phyloP scores from a whole-genome alignment of 1,140 invertebrate species.

The Ceratosolen fusciceps region DNA sequence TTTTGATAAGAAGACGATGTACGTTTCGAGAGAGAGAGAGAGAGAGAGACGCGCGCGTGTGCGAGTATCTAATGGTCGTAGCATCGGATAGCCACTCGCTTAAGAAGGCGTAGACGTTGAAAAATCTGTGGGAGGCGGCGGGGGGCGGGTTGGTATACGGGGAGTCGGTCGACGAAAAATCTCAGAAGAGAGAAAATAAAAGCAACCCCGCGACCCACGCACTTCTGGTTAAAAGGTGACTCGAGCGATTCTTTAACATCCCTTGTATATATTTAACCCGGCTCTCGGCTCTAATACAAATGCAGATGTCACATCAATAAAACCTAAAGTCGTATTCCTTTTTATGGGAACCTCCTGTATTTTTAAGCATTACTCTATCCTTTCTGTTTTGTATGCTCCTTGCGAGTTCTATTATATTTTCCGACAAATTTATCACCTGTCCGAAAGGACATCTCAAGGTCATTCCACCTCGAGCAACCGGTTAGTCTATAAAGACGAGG shows the following conservation, averaged over 20 bases:
- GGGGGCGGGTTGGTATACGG: too few species aligned
- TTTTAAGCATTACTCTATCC: neutral
- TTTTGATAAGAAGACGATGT: too few species aligned
- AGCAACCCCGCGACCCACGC: neutral
- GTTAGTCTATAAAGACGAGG: neutral
- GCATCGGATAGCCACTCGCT: too few species aligned
- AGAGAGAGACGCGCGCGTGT: too few species aligned
- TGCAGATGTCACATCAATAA: conserved; percentile 26
- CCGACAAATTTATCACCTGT: conserved; percentile 19
- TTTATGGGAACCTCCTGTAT: conserved; percentile 1
- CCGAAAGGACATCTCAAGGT: conserved; percentile 23
- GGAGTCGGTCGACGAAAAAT: too few species aligned
- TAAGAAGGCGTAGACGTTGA: too few species aligned
- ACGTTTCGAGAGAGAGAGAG: too few species aligned
- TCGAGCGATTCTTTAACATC: neutral
- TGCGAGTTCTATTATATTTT: neutral
- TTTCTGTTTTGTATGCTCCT: conserved; percentile 5
- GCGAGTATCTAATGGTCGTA: too few species aligned
- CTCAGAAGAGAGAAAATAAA: conserved; percentile 6
- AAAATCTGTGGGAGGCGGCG: too few species aligned
- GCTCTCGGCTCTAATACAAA: neutral
- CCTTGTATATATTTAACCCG: conserved; percentile 15
- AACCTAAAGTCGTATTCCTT: neutral
- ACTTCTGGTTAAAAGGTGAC: neutral
- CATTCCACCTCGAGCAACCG: neutral